Percentiles rank a stretch among this genome's conserved stretches.
Evolutionary conservation across 2,888 invertebrate species (phyloP).

Genomic region (Acrobasis repandana): DNA sequence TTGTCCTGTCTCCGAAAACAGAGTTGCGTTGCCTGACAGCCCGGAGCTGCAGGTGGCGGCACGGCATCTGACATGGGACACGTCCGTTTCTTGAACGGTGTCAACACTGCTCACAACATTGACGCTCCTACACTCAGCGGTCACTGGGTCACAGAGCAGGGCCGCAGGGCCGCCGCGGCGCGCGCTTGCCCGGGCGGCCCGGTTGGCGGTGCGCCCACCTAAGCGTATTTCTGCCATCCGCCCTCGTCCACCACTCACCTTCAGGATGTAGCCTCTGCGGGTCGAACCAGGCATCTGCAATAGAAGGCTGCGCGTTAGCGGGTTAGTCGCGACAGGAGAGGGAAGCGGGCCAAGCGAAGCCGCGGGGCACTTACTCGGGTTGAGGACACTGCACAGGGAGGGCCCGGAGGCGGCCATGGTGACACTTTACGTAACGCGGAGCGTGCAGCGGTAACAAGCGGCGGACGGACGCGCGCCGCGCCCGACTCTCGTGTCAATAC

Average conservation of each 20-base stretch:
- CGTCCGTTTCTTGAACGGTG: background rate
- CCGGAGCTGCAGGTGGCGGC: constrained; percentile 27
- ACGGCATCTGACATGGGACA: background rate
- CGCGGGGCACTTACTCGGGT: constrained; percentile 72
- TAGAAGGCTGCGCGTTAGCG: constrained; percentile 82
- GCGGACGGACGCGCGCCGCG: constrained; percentile 77
- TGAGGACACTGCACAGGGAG: constrained; percentile 77
- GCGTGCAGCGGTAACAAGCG: constrained; percentile 51
- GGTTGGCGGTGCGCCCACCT: constrained; percentile 59
- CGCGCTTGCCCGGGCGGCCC: constrained; percentile 49
- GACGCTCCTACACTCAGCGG: constrained; percentile 36
- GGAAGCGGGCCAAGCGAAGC: constrained; percentile 60
- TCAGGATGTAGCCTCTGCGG: constrained; percentile 95
- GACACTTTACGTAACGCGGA: constrained; percentile 75
- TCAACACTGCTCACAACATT: constrained; percentile 38
- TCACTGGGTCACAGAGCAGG: constrained; percentile 41
- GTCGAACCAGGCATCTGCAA: constrained; percentile 97
- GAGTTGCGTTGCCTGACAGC: constrained; percentile 28
- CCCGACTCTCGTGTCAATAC: constrained; percentile 83
- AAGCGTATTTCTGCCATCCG: constrained; percentile 54
- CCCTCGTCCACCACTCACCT: constrained; percentile 86
- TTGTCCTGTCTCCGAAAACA: constrained; percentile 47
- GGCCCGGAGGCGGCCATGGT: constrained; percentile 75
- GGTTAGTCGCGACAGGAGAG: constrained; percentile 79
- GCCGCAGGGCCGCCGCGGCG: constrained; percentile 36